These are phyloP conservation scores for Tautogolabrus adspersus DNA, from an alignment of 2,113 vertebrate genomes.

Conservation along the genomic window DNA sequence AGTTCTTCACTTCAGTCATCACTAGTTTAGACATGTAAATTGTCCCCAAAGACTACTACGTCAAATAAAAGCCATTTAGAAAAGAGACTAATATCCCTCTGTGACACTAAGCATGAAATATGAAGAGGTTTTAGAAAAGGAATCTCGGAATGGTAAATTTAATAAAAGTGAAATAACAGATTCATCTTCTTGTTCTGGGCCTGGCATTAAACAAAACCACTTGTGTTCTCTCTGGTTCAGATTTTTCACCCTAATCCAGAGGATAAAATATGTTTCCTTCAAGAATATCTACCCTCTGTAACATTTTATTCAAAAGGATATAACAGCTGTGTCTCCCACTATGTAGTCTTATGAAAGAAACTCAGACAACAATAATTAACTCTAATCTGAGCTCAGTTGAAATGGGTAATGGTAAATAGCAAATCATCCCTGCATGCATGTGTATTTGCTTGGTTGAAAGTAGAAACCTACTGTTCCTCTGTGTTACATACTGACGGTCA, in stretches of 20 bases:
- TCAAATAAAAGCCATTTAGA: conserved; percentile 4
- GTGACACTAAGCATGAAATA: conserved; percentile 8
- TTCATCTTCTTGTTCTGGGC: conserved; percentile 10
- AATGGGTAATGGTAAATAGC: background rate
- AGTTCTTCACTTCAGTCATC: background rate
- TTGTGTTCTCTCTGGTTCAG: background rate
- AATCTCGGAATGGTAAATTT: conserved; percentile 7
- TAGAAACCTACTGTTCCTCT: background rate
- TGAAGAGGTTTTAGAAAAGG: conserved; percentile 4
- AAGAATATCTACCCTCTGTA: background rate
- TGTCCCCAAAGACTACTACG: background rate
- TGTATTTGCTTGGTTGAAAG: background rate
- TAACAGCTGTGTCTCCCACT: conserved; percentile 13
- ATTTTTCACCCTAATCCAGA: background rate
- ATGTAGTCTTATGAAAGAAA: conserved; percentile 16
- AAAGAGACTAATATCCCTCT: background rate
- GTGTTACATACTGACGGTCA: conserved; percentile 18
- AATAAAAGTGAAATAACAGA: conserved; percentile 21
- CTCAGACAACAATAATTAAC: conserved; percentile 25
- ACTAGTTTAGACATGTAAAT: background rate
- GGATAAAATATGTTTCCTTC: background rate
- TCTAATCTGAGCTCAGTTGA: conserved; percentile 2
- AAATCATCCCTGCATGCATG: conserved; percentile 1
- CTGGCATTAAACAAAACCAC: background rate
- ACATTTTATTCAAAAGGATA: conserved; percentile 16